Conservation (phyloP, 1,140 invertebrate species). For the Goniozus legneri region DNA sequence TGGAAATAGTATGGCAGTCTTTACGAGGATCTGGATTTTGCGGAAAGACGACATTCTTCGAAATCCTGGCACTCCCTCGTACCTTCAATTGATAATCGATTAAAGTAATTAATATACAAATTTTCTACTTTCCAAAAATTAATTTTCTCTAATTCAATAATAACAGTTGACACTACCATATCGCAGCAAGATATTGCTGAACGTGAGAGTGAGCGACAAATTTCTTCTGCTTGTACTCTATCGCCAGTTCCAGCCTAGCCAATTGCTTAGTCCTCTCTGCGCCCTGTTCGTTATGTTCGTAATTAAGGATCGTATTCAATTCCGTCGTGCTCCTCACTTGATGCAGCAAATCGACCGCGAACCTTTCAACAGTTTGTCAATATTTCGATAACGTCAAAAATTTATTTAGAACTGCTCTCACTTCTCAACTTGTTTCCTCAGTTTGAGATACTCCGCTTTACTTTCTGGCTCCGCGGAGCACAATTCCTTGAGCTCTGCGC, state of each 20-base stretch:
- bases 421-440: slow-evolving; percentile 81
- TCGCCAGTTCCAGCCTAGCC: slow-evolving; percentile 79
- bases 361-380: slow-evolving; percentile 53
- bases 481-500: slow-evolving; percentile 76
- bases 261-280: slow-evolving; percentile 70
- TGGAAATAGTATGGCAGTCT: slow-evolving; percentile 79
- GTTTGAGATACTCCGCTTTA: slow-evolving; percentile 73
- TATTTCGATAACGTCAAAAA: neutral
- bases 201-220: slow-evolving; percentile 93
- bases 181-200: slow-evolving; percentile 83
- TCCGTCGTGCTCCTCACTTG: slow-evolving; percentile 88
- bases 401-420: slow-evolving; percentile 11
- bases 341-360: slow-evolving; percentile 84
- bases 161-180: slow-evolving; percentile 61
- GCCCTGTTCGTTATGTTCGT: slow-evolving; percentile 68
- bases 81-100: slow-evolving; percentile 47
- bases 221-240: slow-evolving; percentile 91
- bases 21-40: slow-evolving; percentile 68
- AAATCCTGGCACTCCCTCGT: slow-evolving; percentile 86
- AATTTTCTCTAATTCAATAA: neutral
- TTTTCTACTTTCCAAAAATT: neutral
- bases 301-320: slow-evolving; percentile 86
- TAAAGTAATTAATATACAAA: neutral
- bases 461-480: slow-evolving; percentile 79
- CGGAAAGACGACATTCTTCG: slow-evolving; percentile 68